Conservation (phyloP, 2,113 vertebrate species). For the Argyrosomus japonicus region DNA sequence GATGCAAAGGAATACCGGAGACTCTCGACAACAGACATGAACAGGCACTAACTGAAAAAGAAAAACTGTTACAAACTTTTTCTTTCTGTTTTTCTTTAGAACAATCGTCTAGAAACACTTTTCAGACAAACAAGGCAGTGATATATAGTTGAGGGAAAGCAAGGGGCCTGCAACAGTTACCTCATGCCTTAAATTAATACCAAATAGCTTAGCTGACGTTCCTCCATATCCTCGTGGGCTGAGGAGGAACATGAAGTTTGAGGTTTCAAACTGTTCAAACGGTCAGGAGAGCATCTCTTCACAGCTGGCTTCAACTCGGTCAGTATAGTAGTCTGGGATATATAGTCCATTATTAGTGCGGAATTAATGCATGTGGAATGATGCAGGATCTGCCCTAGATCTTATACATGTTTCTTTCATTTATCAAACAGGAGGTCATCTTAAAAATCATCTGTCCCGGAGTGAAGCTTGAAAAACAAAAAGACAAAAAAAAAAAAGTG, state of each 20-base stretch:
- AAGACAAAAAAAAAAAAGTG: constrained; percentile 36
- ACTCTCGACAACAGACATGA: constrained; percentile 67
- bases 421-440: constrained; percentile 42
- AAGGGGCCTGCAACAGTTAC: constrained; percentile 38
- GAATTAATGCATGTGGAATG: constrained; percentile 53
- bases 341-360: constrained; percentile 38
- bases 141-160: constrained; percentile 63
- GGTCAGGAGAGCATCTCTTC: constrained; percentile 49
- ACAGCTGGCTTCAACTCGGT: constrained; percentile 49
- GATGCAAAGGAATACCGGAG: constrained; percentile 28
- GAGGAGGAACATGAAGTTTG: constrained; percentile 44
- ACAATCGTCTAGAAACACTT: constrained; percentile 65
- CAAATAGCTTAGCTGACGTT: constrained; percentile 56
- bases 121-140: constrained; percentile 78
- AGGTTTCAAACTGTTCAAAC: constrained; percentile 39
- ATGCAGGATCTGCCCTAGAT: constrained; percentile 33
- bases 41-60: constrained; percentile 78
- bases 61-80: constrained; percentile 54
- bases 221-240: background rate
- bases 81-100: constrained; percentile 58
- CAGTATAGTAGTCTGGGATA: constrained; percentile 42
- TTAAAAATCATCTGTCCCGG: constrained; percentile 38
- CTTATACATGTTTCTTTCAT: constrained; percentile 13
- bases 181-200: constrained; percentile 65
- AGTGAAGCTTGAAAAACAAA: constrained; percentile 12